A percentile compares a stretch with the other conserved stretches of the same genome.
Conservation (phyloP, 2,888 invertebrate species). For the Linyphia triangularis region DNA sequence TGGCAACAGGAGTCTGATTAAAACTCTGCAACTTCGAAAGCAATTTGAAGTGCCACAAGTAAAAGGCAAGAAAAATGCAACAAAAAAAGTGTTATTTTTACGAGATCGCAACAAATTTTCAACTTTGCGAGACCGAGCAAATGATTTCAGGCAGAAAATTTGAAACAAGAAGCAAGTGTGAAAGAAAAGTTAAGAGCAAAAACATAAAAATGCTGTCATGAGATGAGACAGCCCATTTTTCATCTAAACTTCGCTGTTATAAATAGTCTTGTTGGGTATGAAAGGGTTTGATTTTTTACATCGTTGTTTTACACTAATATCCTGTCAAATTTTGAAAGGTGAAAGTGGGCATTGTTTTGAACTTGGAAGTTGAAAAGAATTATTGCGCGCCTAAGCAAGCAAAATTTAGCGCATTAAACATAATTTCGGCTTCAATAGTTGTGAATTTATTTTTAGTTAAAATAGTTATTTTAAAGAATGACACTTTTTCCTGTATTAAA, state of each 20-base stretch:
- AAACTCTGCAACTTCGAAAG: neutral
- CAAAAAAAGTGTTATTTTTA: neutral
- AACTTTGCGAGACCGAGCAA: neutral
- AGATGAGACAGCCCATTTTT: constrained; percentile 5
- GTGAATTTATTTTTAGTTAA: no score
- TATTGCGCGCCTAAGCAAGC: no score
- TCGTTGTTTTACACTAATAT: constrained; percentile 1
- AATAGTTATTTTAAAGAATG: no score
- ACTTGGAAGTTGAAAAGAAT: neutral
- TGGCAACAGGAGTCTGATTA: neutral
- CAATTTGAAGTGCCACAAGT: neutral
- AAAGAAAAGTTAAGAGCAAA: neutral
- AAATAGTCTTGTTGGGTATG: neutral
- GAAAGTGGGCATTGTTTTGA: neutral
- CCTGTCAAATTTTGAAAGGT: constrained; percentile 17
- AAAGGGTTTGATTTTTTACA: neutral
- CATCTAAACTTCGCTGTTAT: neutral
- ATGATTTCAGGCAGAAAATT: constrained; percentile 11
- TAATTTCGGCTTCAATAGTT: no score
- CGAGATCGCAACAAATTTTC: constrained; percentile 44
- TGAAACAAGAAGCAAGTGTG: neutral
- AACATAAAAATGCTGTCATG: neutral
- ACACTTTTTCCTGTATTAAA: no score
- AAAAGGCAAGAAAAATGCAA: neutral
- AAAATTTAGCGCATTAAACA: no score